Percentiles rank a stretch among this genome's conserved stretches.
Evolutionary conservation across 2,113 vertebrate species (phyloP).

Genomic region (Osmerus mordax): DNA sequence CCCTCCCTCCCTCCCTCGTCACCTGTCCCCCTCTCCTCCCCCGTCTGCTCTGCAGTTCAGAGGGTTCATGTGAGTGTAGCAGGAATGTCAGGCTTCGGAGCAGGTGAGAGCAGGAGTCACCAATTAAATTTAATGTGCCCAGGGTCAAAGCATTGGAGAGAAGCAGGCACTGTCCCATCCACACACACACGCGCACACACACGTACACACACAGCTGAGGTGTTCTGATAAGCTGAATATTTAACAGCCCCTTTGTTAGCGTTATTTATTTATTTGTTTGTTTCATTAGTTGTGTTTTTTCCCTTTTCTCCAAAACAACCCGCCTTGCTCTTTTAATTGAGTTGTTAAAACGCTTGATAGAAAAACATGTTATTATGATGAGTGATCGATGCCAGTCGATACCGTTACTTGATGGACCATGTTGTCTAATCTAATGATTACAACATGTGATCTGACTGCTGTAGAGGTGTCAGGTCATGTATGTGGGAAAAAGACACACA

Average conservation of each 20-base stretch:
- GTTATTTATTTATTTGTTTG: slow-evolving; percentile 23
- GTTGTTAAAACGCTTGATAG: no score
- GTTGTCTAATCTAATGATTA: no score
- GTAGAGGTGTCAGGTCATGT: no score
- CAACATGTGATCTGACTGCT: no score
- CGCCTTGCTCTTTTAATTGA: slow-evolving; percentile 7
- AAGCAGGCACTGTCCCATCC: slow-evolving; percentile 25
- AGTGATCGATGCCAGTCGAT: no score
- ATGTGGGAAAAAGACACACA: no score
- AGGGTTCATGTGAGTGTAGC: slow-evolving; percentile 57
- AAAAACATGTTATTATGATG: no score
- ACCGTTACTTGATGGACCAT: no score
- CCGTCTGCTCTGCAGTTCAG: slow-evolving; percentile 34
- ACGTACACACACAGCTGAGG: slow-evolving; percentile 16
- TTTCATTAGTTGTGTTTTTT: not conserved
- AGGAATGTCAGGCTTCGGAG: slow-evolving; percentile 40
- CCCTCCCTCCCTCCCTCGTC: not conserved
- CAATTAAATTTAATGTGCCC: slow-evolving; percentile 64
- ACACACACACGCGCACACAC: slow-evolving; percentile 10
- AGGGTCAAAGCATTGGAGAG: slow-evolving; percentile 51
- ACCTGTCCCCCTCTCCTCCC: not conserved
- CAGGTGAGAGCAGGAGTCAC: slow-evolving; percentile 56
- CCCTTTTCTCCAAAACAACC: not conserved
- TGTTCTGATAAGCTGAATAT: slow-evolving; percentile 7
- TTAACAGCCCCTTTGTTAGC: slow-evolving; percentile 25